A percentile compares a stretch with the other conserved stretches of the same genome.
phyloP scores from a whole-genome alignment of 2,797 vertebrate species.

The Crax fasciolata region DNA sequence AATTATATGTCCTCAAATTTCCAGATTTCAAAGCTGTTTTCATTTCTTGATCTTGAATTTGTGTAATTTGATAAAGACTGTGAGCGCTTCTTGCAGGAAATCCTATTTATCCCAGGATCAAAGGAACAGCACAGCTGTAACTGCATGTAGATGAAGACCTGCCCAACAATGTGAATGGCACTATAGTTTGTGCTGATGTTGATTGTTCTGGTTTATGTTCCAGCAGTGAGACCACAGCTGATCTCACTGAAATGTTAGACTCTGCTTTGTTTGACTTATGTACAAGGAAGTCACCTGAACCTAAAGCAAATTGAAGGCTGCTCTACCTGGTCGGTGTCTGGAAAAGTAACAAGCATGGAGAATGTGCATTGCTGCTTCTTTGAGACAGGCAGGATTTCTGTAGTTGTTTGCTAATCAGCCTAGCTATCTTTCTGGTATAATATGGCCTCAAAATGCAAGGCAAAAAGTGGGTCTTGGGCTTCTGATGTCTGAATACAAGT shows the following conservation, averaged over 20 bases:
- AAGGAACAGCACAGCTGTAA: not conserved
- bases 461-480: slow-evolving; percentile 14
- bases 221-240: not conserved
- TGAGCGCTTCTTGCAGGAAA: not conserved
- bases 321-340: not conserved
- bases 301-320: not conserved
- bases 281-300: not conserved
- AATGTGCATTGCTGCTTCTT: fast-evolving
- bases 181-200: not conserved
- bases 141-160: not conserved
- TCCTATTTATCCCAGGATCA: not conserved
- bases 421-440: not conserved
- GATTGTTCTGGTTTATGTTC: not conserved
- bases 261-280: not conserved
- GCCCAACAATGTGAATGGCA: not conserved
- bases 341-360: not conserved
- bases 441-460: slow-evolving; percentile 18
- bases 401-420: not conserved
- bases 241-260: not conserved
- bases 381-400: not conserved
- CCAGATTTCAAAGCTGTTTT: not conserved
- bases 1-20: not conserved
- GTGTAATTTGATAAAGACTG: not conserved
- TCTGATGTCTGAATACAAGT: slow-evolving; percentile 15
- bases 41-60: not conserved